Percentiles rank a stretch among this genome's conserved stretches.
Conservation (phyloP, 2,113 vertebrate genomes). For the Rhea americana region DNA sequence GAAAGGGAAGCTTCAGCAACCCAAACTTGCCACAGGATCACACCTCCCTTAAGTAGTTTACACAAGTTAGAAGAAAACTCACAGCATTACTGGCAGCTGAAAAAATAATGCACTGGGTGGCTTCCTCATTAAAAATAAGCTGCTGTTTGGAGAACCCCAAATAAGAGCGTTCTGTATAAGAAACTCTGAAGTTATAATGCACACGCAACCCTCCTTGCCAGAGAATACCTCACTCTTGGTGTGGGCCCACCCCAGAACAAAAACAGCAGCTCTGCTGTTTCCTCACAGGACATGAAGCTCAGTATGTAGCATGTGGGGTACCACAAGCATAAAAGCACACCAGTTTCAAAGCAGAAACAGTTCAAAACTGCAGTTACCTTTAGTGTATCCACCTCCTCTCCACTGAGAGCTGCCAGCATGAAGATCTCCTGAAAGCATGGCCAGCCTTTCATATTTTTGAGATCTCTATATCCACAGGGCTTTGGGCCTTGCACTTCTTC, state of each 20-base stretch:
- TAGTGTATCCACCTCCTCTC: conserved; percentile 86
- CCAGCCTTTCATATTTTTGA: conserved; percentile 83
- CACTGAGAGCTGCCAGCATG: conserved; percentile 88
- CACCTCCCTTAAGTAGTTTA: rapidly evolving
- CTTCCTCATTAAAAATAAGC: not conserved
- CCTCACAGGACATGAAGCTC: not conserved
- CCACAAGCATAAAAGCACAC: not conserved
- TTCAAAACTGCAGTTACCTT: conserved; percentile 78
- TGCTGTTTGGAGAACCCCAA: not conserved
- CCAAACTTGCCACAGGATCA: not conserved
- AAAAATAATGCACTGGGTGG: rapidly evolving
- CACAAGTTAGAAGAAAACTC: not conserved
- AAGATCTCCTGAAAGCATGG: conserved; percentile 91
- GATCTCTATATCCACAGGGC: not conserved
- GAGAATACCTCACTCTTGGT: rapidly evolving
- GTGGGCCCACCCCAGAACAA: not conserved
- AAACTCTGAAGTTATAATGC: not conserved
- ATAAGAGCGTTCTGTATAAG: not conserved
- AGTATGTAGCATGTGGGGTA: not conserved
- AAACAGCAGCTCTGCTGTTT: not conserved
- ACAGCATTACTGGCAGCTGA: not conserved
- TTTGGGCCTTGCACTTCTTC: not conserved
- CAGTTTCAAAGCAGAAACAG: not conserved
- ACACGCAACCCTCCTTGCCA: rapidly evolving
- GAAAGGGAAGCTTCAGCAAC: not conserved